A percentile compares a stretch with the other conserved stretches of the same genome.
phyloP scores from a whole-genome alignment of 2,113 vertebrate species.

The Melanocharis versteri region DNA sequence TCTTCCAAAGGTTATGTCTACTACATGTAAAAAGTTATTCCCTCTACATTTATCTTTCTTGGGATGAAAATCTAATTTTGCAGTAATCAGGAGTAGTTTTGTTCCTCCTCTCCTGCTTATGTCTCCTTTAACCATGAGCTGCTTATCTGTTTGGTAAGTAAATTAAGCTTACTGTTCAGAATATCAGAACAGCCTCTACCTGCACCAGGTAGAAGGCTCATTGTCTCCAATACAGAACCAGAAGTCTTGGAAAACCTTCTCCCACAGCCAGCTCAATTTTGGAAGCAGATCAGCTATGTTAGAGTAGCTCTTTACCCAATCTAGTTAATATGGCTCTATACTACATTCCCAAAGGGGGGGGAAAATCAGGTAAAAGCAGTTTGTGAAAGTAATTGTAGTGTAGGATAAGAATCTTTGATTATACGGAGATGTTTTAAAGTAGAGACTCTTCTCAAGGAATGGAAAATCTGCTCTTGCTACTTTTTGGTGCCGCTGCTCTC shows the following conservation, averaged over 20 bases:
- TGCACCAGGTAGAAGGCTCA: not conserved
- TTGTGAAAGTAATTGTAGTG: not conserved
- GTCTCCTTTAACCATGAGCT: not conserved
- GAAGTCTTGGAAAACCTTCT: not conserved
- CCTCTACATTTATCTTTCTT: not conserved
- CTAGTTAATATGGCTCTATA: not conserved
- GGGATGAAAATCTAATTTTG: not conserved
- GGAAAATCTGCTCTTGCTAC: not conserved
- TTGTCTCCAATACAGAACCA: not conserved
- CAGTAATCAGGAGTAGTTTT: not conserved
- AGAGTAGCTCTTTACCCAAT: not conserved
- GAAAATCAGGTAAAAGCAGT: not conserved
- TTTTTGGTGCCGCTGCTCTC: not conserved
- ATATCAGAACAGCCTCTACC: not conserved
- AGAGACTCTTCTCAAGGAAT: not conserved
- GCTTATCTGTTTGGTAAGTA: fast-evolving
- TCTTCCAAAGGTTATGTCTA: not conserved
- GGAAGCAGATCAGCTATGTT: not conserved
- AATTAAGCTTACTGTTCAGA: not conserved
- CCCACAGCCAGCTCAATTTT: not conserved
- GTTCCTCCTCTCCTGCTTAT: not conserved
- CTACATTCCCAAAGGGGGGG: fast-evolving
- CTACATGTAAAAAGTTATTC: not conserved
- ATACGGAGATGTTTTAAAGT: not conserved
- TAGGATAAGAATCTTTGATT: not conserved